A percentile compares a stretch with the other conserved stretches of the same genome.
phyloP scores from a whole-genome alignment of 2,113 vertebrate species.

The Picathartes gymnocephalus region DNA sequence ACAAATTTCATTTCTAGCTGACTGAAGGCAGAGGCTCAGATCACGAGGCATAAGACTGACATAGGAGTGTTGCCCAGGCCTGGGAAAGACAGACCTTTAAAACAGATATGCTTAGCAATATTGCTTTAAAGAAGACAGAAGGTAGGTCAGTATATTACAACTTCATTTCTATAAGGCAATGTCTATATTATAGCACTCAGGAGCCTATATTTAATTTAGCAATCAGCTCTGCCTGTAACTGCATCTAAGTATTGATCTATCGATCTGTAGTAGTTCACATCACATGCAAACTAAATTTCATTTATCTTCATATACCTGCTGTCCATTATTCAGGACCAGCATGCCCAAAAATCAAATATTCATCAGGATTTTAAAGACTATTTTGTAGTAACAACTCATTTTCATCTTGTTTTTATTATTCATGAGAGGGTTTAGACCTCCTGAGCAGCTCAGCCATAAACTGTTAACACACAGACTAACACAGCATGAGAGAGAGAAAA shows the following conservation, averaged over 20 bases:
- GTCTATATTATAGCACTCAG: not conserved
- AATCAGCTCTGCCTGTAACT: constrained; percentile 46
- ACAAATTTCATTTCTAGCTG: not conserved
- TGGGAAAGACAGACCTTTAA: not conserved
- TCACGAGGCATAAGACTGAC: not conserved
- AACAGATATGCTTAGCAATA: not conserved
- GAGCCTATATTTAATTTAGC: constrained; percentile 42
- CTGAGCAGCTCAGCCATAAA: not conserved
- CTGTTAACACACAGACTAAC: not conserved
- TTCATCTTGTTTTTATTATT: not conserved
- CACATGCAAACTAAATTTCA: not conserved
- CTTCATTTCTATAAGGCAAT: not conserved
- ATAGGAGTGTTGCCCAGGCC: not conserved
- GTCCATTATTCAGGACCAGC: not conserved
- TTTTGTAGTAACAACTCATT: not conserved
- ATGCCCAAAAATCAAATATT: not conserved
- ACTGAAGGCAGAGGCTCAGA: not conserved
- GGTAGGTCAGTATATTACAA: not conserved
- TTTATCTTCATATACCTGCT: not conserved
- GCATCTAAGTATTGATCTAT: constrained; percentile 52
- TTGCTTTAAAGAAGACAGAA: not conserved
- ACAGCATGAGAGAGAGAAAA: not conserved
- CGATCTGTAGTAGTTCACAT: not conserved
- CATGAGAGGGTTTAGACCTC: not conserved
- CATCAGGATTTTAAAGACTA: not conserved